Evolutionary conservation across 2,888 invertebrate species (phyloP).

Genomic region (Trichogramma evanescens): DNA sequence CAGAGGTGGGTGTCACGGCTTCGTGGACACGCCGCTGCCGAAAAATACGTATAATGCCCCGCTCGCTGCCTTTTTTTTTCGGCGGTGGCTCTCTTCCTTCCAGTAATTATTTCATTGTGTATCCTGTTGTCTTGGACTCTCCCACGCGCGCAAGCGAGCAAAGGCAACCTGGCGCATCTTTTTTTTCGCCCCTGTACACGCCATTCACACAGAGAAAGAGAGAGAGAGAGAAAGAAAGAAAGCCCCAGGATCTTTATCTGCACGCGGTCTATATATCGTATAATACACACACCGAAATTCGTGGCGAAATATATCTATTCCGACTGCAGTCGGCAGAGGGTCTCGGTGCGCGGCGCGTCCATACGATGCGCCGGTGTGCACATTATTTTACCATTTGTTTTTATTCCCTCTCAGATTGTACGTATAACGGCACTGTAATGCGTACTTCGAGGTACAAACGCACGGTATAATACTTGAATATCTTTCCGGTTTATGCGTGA

Average conservation of each 20-base stretch:
- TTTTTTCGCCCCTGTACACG: not conserved
- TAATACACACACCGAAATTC: too few species aligned
- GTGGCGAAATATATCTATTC: too few species aligned
- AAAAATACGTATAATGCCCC: conserved; percentile 23
- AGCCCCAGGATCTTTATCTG: not conserved
- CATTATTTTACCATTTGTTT: too few species aligned
- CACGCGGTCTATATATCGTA: too few species aligned
- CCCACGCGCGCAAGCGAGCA: conserved; percentile 12
- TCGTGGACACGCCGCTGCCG: conserved; percentile 29
- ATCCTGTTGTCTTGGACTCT: conserved; percentile 21
- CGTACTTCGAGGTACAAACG: conserved; percentile 19
- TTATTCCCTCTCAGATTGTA: too few species aligned
- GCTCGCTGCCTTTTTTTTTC: conserved; percentile 12
- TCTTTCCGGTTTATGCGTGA: conserved; percentile 1
- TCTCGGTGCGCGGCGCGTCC: too few species aligned
- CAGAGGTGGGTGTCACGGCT: conserved; percentile 31
- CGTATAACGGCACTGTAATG: too few species aligned
- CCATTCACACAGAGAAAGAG: too few species aligned
- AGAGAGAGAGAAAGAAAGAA: too few species aligned
- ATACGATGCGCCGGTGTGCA: too few species aligned
- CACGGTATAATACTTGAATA: conserved; percentile 22
- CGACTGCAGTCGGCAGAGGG: too few species aligned
- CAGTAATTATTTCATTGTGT: conserved; percentile 26
- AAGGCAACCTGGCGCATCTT: not conserved
- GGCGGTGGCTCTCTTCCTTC: conserved; percentile 31